Evolutionary conservation across 2,888 invertebrate genomes (phyloP).

Genomic region (Synanthedon andrenaeformis): DNA sequence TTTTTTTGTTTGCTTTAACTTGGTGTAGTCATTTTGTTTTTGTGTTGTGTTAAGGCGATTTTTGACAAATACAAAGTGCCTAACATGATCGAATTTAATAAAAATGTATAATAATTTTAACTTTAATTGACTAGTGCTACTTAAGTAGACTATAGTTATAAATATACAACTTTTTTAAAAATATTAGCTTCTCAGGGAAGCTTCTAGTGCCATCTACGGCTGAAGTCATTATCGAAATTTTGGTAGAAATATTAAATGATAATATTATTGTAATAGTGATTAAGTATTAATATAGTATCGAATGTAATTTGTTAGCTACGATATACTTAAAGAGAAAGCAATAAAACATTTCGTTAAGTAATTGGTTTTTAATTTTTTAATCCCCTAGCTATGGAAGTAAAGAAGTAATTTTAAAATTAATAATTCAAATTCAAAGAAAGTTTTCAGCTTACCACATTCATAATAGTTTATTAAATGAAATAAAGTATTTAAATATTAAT

Average conservation of each 20-base stretch:
- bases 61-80: slow-evolving; percentile 16
- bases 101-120: background rate
- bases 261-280: slow-evolving; percentile 17
- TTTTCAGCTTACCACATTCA: too few relatives aligned
- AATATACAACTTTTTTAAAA: background rate
- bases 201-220: slow-evolving; percentile 39
- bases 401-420: too few relatives aligned
- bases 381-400: background rate
- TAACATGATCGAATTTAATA: slow-evolving; percentile 29
- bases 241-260: slow-evolving; percentile 23
- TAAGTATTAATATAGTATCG: slow-evolving; percentile 58
- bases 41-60: background rate
- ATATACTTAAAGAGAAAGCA: slow-evolving; percentile 45
- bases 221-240: slow-evolving; percentile 28
- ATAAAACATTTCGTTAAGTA: slow-evolving; percentile 44
- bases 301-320: slow-evolving; percentile 29
- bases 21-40: too few relatives aligned
- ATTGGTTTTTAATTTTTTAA: slow-evolving; percentile 11
- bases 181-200: background rate
- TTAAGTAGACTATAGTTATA: background rate
- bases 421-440: too few relatives aligned
- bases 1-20: too few relatives aligned
- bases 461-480: too few relatives aligned
- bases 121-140: background rate
- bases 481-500: too few relatives aligned